phyloP scores from a whole-genome alignment of 1,140 invertebrate genomes.

The Lepidurus apus region DNA sequence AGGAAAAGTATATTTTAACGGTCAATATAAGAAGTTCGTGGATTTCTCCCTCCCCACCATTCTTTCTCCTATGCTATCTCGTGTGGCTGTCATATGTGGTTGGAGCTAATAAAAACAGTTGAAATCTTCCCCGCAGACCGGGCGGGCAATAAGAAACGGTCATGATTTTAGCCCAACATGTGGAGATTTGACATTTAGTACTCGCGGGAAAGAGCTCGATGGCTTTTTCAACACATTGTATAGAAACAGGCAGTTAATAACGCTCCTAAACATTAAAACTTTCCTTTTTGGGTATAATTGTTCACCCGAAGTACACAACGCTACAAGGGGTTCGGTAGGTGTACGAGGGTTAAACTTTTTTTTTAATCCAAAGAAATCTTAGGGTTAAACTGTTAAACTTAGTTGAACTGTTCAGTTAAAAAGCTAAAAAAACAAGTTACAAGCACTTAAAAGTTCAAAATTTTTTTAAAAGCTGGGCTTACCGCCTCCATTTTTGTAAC shows the following conservation, averaged over 20 bases:
- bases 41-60: not conserved
- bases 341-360: too few species aligned
- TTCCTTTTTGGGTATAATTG: not conserved
- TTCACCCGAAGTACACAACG: not conserved
- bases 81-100: not conserved
- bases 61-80: not conserved
- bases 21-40: not conserved
- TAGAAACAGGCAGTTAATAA: not conserved
- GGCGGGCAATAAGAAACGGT: not conserved
- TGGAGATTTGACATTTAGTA: not conserved
- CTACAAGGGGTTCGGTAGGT: too few species aligned
- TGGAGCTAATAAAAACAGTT: not conserved
- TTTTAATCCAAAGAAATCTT: too few species aligned
- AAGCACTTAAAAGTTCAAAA: too few species aligned
- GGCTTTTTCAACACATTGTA: not conserved
- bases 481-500: conserved; percentile 55
- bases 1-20: conserved; percentile 5
- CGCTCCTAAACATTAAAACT: too few species aligned
- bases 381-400: too few species aligned
- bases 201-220: not conserved
- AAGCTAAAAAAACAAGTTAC: too few species aligned
- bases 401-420: too few species aligned
- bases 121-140: not conserved
- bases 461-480: conserved; percentile 35
- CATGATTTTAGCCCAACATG: not conserved